Evolutionary conservation across 2,888 invertebrate genomes (phyloP).

Genomic region (Geophilus truncorum): DNA sequence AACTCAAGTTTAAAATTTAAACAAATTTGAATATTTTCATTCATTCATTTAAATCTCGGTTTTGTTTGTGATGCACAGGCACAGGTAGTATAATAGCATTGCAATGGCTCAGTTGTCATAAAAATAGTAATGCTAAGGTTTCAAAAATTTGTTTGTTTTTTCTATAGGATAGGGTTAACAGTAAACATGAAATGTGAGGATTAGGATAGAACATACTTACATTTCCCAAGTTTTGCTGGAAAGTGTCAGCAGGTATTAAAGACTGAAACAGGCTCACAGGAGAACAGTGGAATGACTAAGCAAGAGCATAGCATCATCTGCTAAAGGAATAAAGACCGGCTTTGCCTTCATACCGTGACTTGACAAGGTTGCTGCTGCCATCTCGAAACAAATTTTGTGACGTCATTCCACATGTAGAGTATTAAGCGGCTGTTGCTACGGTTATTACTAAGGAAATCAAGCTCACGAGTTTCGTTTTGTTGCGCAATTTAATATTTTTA

Average conservation of each 20-base stretch:
- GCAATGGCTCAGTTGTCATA: neutral
- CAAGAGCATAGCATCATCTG: constrained; percentile 19
- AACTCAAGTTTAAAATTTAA: neutral
- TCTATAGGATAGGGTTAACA: neutral
- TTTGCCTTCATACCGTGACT: constrained; percentile 11
- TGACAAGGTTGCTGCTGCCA: constrained; percentile 11
- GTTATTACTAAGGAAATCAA: neutral
- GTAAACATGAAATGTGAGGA: neutral
- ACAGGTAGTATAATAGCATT: too few relatives aligned
- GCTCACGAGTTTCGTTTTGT: neutral
- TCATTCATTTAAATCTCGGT: neutral
- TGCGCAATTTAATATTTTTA: neutral
- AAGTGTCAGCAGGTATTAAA: neutral
- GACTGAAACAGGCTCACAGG: neutral
- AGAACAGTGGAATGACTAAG: neutral
- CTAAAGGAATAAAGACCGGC: constrained; percentile 14
- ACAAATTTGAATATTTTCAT: neutral
- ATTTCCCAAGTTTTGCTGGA: neutral
- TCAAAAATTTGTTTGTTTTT: neutral
- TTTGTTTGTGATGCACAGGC: neutral
- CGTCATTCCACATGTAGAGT: neutral
- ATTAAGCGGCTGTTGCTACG: neutral
- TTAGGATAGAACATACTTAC: neutral
- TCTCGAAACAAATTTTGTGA: constrained; percentile 8
- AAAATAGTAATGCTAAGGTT: neutral